Conservation (phyloP, 2,797 vertebrate genomes). For the Gymnocypris eckloni region DNA sequence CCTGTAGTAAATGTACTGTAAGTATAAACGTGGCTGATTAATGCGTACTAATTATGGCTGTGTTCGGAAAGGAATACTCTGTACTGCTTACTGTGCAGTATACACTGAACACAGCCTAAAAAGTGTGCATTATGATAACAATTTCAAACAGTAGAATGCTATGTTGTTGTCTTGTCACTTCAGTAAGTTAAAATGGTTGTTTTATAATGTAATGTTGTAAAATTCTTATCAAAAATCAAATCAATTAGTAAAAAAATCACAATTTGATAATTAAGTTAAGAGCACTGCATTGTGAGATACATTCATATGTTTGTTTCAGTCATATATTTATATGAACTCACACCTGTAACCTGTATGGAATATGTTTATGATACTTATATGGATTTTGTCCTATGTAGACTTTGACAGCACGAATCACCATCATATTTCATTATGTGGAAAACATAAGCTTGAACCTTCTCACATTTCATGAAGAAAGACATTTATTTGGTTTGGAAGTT, state of each 20-base stretch:
- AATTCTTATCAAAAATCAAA: background rate
- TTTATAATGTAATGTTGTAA: background rate
- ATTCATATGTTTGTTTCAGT: background rate
- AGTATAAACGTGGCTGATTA: slow-evolving; percentile 16
- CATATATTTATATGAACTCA: background rate
- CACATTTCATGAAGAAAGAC: background rate
- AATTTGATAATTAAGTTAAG: background rate
- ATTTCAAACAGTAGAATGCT: background rate
- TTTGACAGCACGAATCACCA: background rate
- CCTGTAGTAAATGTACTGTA: slow-evolving; percentile 26
- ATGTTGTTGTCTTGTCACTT: background rate
- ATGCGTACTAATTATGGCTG: slow-evolving; percentile 10
- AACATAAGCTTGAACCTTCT: slow-evolving; percentile 1
- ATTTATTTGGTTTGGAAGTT: background rate
- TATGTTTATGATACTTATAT: background rate
- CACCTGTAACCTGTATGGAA: background rate
- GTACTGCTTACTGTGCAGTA: background rate
- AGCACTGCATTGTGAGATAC: background rate
- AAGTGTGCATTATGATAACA: background rate
- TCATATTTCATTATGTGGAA: background rate
- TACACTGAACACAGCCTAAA: background rate
- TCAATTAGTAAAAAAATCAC: background rate
- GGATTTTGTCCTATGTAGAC: background rate
- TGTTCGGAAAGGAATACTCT: background rate
- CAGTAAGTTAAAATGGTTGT: background rate